Evolutionary conservation across 1,140 invertebrate genomes (phyloP), one percentile per base, ranked within the genome.

Genomic region (Melanaphis sacchari): DNA sequence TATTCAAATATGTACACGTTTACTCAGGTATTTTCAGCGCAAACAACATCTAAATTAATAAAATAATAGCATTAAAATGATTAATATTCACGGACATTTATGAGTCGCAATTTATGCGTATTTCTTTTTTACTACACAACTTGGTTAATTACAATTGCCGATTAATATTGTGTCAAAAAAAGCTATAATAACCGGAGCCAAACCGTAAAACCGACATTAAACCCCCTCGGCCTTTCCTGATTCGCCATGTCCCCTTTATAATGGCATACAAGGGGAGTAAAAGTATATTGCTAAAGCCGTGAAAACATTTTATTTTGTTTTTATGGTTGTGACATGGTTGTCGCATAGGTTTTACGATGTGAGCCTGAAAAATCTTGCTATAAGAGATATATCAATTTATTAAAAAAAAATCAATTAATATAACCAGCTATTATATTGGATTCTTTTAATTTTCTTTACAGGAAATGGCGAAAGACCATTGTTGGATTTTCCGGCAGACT

Each of bases 391-490:
- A 52, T 89, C 36, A 46, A 21, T 4, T 89, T 89, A 40, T 54
- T 24, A 36, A n/a, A 22, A 76, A 40, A 92, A 92, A 81, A 82
- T 92, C 43, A 92, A 92, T 92, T 92, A 92, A 82, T 82, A 46
- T 49, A 66, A 91, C 90, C n/a, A n/a, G n/a, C n/a, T n/a, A 26
- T 92, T 92, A 49, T 82, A 49, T 82, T 81, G 76, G 76, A 9
- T 41, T 84, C 91, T 82, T 92, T 91, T 91, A 81, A 91, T 91
- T 91, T 92, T 82, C 40, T 92, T 15, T n/a, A 91, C 59, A 46
- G 40, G 4, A 11, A 89, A 38, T 36, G 6, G 36, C 9, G 36
- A 52, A 89, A 89, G 7, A 24, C 49, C 88, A 43, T 15, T 54
- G 88, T 89, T 49, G 22, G 36, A 49, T 40, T 38, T 89, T 26